Base-by-base conservation (phyloP, 2,888 invertebrate genomes). In the Kryphioiulus occultus region DNA sequence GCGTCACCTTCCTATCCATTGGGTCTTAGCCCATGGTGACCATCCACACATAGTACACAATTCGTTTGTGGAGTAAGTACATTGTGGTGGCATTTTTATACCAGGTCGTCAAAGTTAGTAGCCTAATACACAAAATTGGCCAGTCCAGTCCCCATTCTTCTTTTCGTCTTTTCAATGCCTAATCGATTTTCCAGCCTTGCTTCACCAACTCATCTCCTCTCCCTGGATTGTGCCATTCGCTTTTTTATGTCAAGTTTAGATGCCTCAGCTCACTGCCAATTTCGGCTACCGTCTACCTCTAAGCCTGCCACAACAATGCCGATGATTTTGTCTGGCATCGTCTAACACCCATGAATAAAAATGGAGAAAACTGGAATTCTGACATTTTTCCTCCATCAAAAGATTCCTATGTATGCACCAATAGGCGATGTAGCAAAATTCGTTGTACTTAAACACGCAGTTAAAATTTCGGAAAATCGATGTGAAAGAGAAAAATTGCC, bases 1-100 rank as follows among this genome's bases (percentile, higher is more conserved):
- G 68, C 26, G 68, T 68, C 68, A 26, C 68, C 26, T 10, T 68
- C 68, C n/a, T 26, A 10, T 22, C 68, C 68, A 68, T 68, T 68
- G 4, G 22, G 53, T n/a, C 53, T 53, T n/a, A 53, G 53, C 22
- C 5, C 68, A 68, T 68, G 68, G n/a, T 26, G 68, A n/a, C 19
- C 68, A 68, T 68, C 26, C 68, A 26, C 68, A 26, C 5, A 68
- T 26, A 26, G 68, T 10, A 10, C 0, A 26, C 4, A n/a, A 68
- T 68, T 68, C 68, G 26, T 68, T 68, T 68, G 68, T 68, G 26
- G 68, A 26, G 26, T 1, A 10, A 68, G 68, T 68, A 26, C 68
- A 68, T 68, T 68, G 68, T 68, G 68, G 68, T 68, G 68, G 68
- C 68, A 68, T 68, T 68, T 68, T 68, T 68, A 68, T 68, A 68